phyloP scores from a whole-genome alignment of 2,113 vertebrate species.

The Sinocyclocheilus maitianheensis region DNA sequence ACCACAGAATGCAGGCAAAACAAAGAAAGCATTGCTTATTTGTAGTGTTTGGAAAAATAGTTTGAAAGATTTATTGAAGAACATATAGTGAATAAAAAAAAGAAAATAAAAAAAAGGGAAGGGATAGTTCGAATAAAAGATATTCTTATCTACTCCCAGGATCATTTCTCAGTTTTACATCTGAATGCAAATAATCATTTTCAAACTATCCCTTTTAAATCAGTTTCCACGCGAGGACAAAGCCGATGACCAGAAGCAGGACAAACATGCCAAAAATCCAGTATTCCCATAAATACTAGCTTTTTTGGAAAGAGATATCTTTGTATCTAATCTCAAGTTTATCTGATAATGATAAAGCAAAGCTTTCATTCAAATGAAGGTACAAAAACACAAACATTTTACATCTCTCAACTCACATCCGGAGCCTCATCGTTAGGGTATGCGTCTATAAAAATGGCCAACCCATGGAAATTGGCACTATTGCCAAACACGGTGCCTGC shows the following conservation, averaged over 20 bases:
- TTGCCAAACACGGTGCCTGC: constrained; percentile 94
- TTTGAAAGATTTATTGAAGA: no score
- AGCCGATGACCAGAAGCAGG: neutral
- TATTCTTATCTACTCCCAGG: neutral
- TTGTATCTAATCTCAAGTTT: neutral
- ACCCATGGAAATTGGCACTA: constrained; percentile 91
- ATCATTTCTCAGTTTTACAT: neutral
- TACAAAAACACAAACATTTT: constrained; percentile 40
- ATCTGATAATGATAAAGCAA: neutral
- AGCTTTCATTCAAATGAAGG: neutral
- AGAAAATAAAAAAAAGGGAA: neutral
- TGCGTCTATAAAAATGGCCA: constrained; percentile 95
- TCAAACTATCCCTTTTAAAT: neutral
- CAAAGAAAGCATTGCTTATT: constrained; percentile 26
- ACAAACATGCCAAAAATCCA: neutral
- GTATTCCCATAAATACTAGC: neutral
- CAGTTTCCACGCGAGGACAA: neutral
- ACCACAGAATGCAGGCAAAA: constrained; percentile 8
- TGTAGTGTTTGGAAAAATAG: neutral
- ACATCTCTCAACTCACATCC: constrained; percentile 81
- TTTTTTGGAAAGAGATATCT: neutral
- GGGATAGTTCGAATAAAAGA: neutral
- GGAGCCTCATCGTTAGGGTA: constrained; percentile 93
- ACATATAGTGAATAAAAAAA: no score
- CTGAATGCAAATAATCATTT: neutral